Base-by-base conservation (phyloP, 1,140 invertebrate species). In the Pachyrhynchus sulphureomaculatus region DNA sequence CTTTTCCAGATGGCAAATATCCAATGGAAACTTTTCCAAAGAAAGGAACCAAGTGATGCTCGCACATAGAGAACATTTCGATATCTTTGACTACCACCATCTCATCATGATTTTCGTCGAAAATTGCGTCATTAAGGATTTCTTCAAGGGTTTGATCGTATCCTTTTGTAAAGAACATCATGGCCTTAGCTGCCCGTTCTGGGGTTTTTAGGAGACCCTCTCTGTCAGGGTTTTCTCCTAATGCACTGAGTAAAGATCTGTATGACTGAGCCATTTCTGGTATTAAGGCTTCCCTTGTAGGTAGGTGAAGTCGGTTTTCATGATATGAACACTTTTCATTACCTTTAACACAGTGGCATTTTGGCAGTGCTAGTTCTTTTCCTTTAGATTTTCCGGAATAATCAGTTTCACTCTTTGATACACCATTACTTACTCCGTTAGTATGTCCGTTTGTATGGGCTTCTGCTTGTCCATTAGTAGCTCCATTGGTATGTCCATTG, bases 81-180 rank as follows among this genome's bases (percentile, higher is more conserved):
- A 99, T 99, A 76, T 99, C 96, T 75, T 98, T 98, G 0, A 99
- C 96, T 5, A 99, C 96, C 0, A 99, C 97, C 95, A 99, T 93
- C 77, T 99, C 97, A 76, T 99, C 97, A 72, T 98, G 96, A 77
- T 99, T 95, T 76, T 99, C 97, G 73, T 99, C 93, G 76, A 99
- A 99, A 44, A 99, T 89, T 0, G 96, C 97, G 64, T 96, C 95
- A 74, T 99, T 99, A 2, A 99, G 80, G 0, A 99, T 88, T 75
- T 99, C 96, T 85, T 94, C 89, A 26, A 99, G 83, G 68, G 88
- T 93, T 77, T 99, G 93, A 73, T 98, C 95, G 80, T 99, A 99
- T 45, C 98, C 98, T 80, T 99, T 98, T n/a, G 98, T 99, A 79
- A 99, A 99, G 83, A 95, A 99, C 20, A 99, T 83, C 91, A 99